Evolutionary conservation across 2,797 vertebrate species (phyloP).

Genomic region (Platalea minor): DNA sequence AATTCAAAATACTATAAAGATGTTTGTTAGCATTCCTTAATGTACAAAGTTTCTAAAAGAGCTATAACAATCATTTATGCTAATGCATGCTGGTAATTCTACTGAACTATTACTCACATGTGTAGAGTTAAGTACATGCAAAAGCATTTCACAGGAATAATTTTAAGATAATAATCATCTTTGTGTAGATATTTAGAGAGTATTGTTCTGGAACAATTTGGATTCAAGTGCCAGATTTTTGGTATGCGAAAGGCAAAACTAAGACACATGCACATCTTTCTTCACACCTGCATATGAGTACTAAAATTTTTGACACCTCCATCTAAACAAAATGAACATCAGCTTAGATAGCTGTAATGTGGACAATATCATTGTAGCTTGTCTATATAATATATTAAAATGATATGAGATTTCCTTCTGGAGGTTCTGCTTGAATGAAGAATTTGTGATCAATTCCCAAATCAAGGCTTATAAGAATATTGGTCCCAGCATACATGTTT

Average conservation of each 20-base stretch:
- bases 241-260: background rate
- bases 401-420: background rate
- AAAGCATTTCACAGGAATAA: background rate
- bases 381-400: background rate
- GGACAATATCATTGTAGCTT: background rate
- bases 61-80: background rate
- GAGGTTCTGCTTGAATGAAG: background rate
- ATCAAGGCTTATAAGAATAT: background rate
- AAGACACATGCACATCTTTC: background rate
- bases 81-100: background rate
- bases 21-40: background rate
- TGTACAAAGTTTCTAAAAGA: background rate
- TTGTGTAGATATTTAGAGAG: background rate
- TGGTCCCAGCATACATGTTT: background rate
- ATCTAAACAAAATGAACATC: background rate
- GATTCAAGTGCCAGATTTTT: background rate
- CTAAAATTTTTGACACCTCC: background rate
- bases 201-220: background rate
- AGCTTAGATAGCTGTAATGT: background rate
- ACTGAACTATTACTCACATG: background rate
- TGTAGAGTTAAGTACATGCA: background rate
- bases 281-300: background rate
- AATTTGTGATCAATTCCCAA: background rate
- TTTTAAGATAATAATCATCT: conserved; percentile 6
- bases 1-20: background rate